A percentile compares a stretch with the other conserved stretches of the same genome.
phyloP scores from a whole-genome alignment of 2,113 vertebrate species.

The Boleophthalmus pectinirostris region DNA sequence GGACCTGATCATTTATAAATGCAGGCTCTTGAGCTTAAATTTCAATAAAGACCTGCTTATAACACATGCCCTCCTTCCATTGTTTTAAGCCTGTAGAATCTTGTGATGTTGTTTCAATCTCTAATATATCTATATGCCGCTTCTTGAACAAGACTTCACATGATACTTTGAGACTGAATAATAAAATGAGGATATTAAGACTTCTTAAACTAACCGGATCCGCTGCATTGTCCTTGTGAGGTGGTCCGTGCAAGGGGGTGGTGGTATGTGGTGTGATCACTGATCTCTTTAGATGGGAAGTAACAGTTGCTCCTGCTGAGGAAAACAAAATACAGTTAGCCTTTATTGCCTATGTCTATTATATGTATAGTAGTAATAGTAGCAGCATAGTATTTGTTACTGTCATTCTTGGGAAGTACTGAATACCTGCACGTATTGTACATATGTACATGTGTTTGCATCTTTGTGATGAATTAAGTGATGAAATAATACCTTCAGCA shows the following conservation, averaged over 20 bases:
- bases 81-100: no score
- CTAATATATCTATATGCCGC: neutral
- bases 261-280: neutral
- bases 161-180: neutral
- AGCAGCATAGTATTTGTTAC: no score
- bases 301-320: neutral
- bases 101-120: no score
- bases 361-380: no score
- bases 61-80: no score
- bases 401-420: no score
- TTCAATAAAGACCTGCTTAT: no score
- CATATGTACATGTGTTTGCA: neutral
- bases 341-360: no score
- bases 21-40: no score
- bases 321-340: neutral
- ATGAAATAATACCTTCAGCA: conserved; percentile 24
- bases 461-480: neutral
- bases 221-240: neutral
- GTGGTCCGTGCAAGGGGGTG: accelerated
- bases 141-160: neutral
- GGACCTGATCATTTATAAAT: no score
- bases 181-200: neutral
- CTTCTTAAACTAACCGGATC: conserved; percentile 50
- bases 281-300: neutral
- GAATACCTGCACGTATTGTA: no score